These are phyloP conservation scores for Pelobates fuscus DNA, from an alignment of 2,113 vertebrate species.

Conservation along the genomic window DNA sequence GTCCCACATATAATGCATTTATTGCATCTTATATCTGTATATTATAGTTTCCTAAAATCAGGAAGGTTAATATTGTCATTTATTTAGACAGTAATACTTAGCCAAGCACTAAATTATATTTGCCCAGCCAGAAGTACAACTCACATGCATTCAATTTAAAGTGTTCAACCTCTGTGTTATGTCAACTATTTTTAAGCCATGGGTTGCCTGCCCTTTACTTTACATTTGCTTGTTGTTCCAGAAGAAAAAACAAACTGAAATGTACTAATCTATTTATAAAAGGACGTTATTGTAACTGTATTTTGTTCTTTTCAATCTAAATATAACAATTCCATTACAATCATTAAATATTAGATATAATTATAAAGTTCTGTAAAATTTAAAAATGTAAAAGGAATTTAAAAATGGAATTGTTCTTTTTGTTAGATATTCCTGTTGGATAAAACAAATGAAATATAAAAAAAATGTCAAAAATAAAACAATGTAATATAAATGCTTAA, in stretches of 20 bases:
- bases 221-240: slow-evolving; percentile 40
- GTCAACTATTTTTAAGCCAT: slow-evolving; percentile 2
- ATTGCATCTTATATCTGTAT: neutral
- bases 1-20: too few species aligned
- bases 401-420: too few species aligned
- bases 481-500: too few species aligned
- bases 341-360: too few species aligned
- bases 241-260: slow-evolving; percentile 43
- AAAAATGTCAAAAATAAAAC: too few species aligned
- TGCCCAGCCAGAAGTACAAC: slow-evolving; percentile 5
- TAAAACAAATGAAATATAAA: too few species aligned
- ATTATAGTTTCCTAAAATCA: neutral
- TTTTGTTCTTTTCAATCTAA: slow-evolving; percentile 1
- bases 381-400: too few species aligned
- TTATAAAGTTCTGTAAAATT: too few species aligned
- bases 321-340: slow-evolving; percentile 3
- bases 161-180: slow-evolving; percentile 30
- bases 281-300: slow-evolving; percentile 9
- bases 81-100: neutral
- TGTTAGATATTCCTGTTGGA: too few species aligned
- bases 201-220: slow-evolving; percentile 29
- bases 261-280: slow-evolving; percentile 37
- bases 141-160: slow-evolving; percentile 7
- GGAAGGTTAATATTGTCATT: neutral
- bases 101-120: neutral